Evolutionary conservation across 2,797 vertebrate species (phyloP).

Genomic region (Enteromius unitaeniatus): DNA sequence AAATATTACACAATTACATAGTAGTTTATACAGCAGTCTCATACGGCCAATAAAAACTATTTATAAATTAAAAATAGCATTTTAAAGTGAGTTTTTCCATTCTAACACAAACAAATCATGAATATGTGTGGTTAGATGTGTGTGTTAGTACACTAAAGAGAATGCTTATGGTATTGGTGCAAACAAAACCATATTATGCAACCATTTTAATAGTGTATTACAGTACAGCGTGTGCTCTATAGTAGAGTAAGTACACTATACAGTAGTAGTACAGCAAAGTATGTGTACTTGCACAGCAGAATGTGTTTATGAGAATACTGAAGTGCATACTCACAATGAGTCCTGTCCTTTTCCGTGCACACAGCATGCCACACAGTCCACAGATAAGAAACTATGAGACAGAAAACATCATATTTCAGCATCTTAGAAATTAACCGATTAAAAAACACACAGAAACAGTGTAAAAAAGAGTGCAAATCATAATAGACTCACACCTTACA

Average conservation of each 20-base stretch:
- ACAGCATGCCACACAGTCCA: slow-evolving; percentile 94
- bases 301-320: not conserved
- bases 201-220: not conserved
- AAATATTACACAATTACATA: not conserved
- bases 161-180: not conserved
- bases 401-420: not conserved
- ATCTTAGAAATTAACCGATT: not conserved
- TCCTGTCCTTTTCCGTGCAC: slow-evolving; percentile 95
- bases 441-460: not conserved
- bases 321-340: slow-evolving; percentile 88
- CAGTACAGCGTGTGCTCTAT: not conserved
- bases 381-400: slow-evolving; percentile 91
- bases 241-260: not conserved
- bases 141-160: not conserved
- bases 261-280: not conserved
- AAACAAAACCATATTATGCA: not conserved
- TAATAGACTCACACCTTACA: not conserved
- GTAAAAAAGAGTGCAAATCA: too few relatives aligned
- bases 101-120: not conserved
- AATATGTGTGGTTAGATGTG: not conserved
- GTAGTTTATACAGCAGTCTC: not conserved
- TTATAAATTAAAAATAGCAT: not conserved
- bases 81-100: not conserved
- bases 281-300: not conserved
- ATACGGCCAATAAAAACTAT: too few relatives aligned